These are phyloP conservation scores for Fragum whitleyi DNA, from an alignment of 2,888 invertebrate species.

Conservation along the genomic window DNA sequence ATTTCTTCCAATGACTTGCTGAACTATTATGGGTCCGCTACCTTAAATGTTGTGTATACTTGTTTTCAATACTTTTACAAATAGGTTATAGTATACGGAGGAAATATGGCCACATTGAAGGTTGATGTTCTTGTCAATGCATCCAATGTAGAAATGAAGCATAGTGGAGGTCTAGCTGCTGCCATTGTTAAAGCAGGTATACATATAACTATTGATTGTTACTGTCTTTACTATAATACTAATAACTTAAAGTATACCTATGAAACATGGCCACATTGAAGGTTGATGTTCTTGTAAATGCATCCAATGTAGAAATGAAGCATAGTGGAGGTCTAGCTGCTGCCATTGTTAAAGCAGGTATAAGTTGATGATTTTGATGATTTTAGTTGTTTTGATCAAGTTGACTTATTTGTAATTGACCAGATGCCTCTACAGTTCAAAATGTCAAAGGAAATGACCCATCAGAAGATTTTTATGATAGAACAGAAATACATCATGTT, in stretches of 20 bases:
- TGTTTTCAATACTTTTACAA: too few species aligned
- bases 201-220: too few species aligned
- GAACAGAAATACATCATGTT: too few species aligned
- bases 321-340: constrained; percentile 65
- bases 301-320: constrained; percentile 56
- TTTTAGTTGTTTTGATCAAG: neutral
- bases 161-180: constrained; percentile 63
- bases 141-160: constrained; percentile 57
- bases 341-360: constrained; percentile 61
- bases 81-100: constrained; percentile 51
- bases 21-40: too few species aligned
- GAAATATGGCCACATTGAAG: constrained; percentile 58
- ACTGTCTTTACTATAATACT: too few species aligned
- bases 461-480: too few species aligned
- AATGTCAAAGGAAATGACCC: neutral
- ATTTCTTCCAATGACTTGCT: too few species aligned
- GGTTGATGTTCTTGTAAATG: constrained; percentile 67
- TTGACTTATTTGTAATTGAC: neutral
- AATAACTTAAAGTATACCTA: constrained; percentile 45
- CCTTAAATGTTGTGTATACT: too few species aligned
- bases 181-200: constrained; percentile 61
- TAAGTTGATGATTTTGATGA: neutral
- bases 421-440: neutral
- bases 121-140: constrained; percentile 68
- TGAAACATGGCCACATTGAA: constrained; percentile 60